A percentile compares a stretch with the other conserved stretches of the same genome.
Conservation (phyloP, 2,888 invertebrate genomes). For the Phaonia tiefii region DNA sequence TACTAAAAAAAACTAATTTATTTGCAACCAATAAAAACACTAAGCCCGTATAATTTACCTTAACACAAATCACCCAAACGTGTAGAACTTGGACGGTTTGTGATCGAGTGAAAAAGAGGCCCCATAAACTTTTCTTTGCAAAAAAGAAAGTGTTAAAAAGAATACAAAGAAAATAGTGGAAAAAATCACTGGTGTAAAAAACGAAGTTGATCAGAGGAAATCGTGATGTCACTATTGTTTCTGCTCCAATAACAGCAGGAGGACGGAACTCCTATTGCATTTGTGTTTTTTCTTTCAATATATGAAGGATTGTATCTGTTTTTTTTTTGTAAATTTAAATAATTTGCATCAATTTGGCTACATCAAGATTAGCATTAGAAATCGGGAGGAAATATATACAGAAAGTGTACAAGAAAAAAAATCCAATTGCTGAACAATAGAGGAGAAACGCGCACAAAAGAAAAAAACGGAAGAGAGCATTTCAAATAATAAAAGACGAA, state of each 20-base stretch:
- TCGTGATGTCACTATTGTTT: slow-evolving; percentile 69
- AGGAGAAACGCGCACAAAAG: slow-evolving; percentile 51
- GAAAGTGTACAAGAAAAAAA: slow-evolving; percentile 15
- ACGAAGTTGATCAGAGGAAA: slow-evolving; percentile 41
- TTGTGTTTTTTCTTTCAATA: slow-evolving; percentile 38
- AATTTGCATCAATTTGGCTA: too few species aligned
- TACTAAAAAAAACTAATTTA: slow-evolving; percentile 30
- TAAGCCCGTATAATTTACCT: too few species aligned
- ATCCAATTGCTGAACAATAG: slow-evolving; percentile 53
- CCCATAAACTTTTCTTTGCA: slow-evolving; percentile 35
- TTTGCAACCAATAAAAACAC: slow-evolving; percentile 42
- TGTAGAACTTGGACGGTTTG: too few species aligned
- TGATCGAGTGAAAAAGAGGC: slow-evolving; percentile 19
- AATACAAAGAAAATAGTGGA: neutral
- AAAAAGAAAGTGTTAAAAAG: slow-evolving; percentile 57
- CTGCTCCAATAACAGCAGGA: too few species aligned
- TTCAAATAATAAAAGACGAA: slow-evolving; percentile 65
- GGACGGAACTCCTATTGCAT: slow-evolving; percentile 22
- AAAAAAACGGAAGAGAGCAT: slow-evolving; percentile 54
- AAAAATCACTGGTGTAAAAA: slow-evolving; percentile 56
- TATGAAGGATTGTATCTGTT: too few species aligned
- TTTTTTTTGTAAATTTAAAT: too few species aligned
- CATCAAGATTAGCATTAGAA: slow-evolving; percentile 6
- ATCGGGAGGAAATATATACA: slow-evolving; percentile 15
- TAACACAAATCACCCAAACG: too few species aligned